phyloP scores from a whole-genome alignment of 1,140 invertebrate genomes.

The Tetragonula clypearis region DNA sequence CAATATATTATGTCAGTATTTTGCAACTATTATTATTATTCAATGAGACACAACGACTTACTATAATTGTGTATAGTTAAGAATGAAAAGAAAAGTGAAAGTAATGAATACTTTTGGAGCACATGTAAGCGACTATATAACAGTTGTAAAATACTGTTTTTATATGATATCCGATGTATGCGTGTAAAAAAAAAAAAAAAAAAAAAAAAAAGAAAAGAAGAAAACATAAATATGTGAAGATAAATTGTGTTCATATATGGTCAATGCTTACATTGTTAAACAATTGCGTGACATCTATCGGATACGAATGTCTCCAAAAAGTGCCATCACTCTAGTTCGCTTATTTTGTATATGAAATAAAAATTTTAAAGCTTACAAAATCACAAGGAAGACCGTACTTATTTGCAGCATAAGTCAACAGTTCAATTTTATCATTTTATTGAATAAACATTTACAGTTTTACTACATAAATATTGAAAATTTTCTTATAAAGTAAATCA shows the following conservation, averaged over 20 bases:
- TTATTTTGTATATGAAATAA: slow-evolving; percentile 46
- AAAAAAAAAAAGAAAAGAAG: not conserved
- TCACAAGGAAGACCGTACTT: not conserved
- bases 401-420: slow-evolving; percentile 16
- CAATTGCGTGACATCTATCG: not conserved
- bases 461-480: not conserved
- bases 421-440: not conserved
- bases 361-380: slow-evolving; percentile 10
- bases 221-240: not conserved
- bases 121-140: not conserved
- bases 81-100: not conserved
- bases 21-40: not conserved
- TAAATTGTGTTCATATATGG: slow-evolving; percentile 12
- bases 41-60: not conserved
- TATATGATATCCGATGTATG: not conserved
- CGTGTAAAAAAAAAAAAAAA: not conserved
- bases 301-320: slow-evolving; percentile 16
- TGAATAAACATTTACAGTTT: not conserved
- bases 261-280: not conserved
- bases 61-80: not conserved
- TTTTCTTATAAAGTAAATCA: not conserved
- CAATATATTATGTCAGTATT: not conserved
- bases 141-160: not conserved
- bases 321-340: slow-evolving; percentile 19
- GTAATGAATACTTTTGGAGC: not conserved